These are phyloP conservation scores for Druon quercuslanigerum DNA, from an alignment of 1,140 invertebrate genomes.

Conservation along the genomic window DNA sequence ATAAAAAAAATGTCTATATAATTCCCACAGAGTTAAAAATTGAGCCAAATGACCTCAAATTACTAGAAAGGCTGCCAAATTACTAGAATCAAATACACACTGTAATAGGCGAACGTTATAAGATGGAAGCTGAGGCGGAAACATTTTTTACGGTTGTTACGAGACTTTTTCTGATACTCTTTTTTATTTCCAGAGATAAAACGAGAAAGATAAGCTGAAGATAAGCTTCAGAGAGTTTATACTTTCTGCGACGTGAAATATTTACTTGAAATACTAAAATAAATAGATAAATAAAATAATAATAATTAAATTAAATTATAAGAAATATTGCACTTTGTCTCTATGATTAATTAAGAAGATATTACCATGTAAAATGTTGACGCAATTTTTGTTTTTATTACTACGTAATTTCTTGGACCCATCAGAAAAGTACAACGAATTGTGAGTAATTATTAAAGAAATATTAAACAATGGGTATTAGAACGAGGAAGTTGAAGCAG, in stretches of 20 bases:
- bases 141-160: slow-evolving; percentile 18
- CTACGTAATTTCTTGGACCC: too few species aligned
- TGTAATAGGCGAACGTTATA: slow-evolving; percentile 23
- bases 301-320: too few species aligned
- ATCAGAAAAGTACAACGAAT: too few species aligned
- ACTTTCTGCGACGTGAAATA: slow-evolving; percentile 14
- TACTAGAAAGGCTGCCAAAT: slow-evolving; percentile 8
- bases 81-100: slow-evolving; percentile 25
- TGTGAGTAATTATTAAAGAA: too few species aligned
- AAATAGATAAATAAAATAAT: too few species aligned
- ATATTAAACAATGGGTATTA: too few species aligned
- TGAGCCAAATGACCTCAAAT: slow-evolving; percentile 19
- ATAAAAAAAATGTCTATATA: slow-evolving; percentile 1
- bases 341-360: too few species aligned
- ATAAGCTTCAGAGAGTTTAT: neutral
- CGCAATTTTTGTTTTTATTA: too few species aligned
- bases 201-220: neutral
- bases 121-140: slow-evolving; percentile 2
- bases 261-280: too few species aligned
- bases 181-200: neutral
- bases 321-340: too few species aligned
- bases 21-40: neutral
- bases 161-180: slow-evolving; percentile 19
- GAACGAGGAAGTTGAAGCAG: too few species aligned
- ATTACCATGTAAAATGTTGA: too few species aligned